Conservation (phyloP, 1,140 invertebrate species). For the Diuraphis noxia region DNA sequence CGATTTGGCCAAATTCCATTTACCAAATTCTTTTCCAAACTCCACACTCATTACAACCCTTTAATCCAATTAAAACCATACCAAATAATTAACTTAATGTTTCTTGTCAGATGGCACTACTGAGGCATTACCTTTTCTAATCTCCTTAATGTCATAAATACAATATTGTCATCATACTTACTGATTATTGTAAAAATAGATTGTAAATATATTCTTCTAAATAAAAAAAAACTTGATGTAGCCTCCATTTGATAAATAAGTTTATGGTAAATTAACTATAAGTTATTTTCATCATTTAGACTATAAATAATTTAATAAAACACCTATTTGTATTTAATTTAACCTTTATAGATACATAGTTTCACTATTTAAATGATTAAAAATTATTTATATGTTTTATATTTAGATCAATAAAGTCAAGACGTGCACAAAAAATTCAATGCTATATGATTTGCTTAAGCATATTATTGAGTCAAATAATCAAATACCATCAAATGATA, state of each 20-base stretch:
- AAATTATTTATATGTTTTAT: not conserved
- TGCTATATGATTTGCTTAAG: slow-evolving; percentile 32
- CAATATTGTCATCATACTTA: too few relatives aligned
- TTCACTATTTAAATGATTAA: not conserved
- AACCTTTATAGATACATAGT: not conserved
- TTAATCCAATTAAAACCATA: too few relatives aligned
- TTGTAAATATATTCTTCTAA: too few relatives aligned
- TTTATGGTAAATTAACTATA: not conserved
- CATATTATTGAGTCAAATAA: slow-evolving; percentile 39
- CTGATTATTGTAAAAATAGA: too few relatives aligned
- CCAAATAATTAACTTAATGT: too few relatives aligned
- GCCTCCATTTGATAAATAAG: not conserved
- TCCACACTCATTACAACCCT: too few relatives aligned
- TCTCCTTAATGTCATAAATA: too few relatives aligned
- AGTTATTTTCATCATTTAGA: not conserved
- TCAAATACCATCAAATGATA: not conserved
- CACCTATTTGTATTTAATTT: not conserved
- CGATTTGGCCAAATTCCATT: too few relatives aligned
- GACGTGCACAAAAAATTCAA: slow-evolving; percentile 37
- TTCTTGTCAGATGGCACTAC: too few relatives aligned
- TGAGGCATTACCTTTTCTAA: too few relatives aligned
- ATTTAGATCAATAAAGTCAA: slow-evolving; percentile 52
- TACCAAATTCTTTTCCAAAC: too few relatives aligned
- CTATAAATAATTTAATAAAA: not conserved
- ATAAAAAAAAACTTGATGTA: not conserved